Conservation (phyloP, 1,140 invertebrate genomes). For the Macrocentrus cingulum region DNA sequence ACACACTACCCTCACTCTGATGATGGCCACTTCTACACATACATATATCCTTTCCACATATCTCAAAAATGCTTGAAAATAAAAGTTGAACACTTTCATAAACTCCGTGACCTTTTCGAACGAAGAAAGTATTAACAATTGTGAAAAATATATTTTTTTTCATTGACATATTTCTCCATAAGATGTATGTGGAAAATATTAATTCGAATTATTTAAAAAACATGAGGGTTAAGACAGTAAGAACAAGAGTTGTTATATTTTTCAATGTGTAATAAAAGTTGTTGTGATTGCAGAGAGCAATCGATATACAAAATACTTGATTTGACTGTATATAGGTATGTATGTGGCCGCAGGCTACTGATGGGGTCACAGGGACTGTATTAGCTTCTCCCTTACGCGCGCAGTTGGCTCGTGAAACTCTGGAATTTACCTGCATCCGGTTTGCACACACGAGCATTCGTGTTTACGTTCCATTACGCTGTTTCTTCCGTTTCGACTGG, state of each 20-base stretch:
- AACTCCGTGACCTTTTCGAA: background rate
- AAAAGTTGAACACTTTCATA: background rate
- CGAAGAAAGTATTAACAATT: background rate
- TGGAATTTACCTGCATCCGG: slow-evolving; percentile 16
- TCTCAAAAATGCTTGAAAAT: too few species aligned
- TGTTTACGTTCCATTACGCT: slow-evolving; percentile 18
- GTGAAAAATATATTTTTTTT: slow-evolving; percentile 1
- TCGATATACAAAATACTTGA: too few species aligned
- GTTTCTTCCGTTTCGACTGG: slow-evolving; percentile 12
- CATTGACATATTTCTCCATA: too few species aligned
- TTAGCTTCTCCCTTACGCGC: background rate
- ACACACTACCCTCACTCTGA: background rate
- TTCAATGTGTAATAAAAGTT: background rate
- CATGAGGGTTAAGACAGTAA: too few species aligned
- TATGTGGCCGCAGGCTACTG: too few species aligned
- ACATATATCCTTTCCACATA: background rate
- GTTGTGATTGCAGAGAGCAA: too few species aligned
- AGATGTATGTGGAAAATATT: too few species aligned
- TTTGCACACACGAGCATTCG: slow-evolving; percentile 13
- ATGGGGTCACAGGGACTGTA: background rate
- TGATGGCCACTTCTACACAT: background rate
- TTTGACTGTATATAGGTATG: too few species aligned
- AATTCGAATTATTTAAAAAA: too few species aligned
- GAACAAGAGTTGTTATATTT: too few species aligned
- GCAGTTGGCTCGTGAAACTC: background rate